These are phyloP conservation scores for Nothoprocta pentlandii DNA, from an alignment of 2,113 vertebrate genomes.

Conservation along the genomic window DNA sequence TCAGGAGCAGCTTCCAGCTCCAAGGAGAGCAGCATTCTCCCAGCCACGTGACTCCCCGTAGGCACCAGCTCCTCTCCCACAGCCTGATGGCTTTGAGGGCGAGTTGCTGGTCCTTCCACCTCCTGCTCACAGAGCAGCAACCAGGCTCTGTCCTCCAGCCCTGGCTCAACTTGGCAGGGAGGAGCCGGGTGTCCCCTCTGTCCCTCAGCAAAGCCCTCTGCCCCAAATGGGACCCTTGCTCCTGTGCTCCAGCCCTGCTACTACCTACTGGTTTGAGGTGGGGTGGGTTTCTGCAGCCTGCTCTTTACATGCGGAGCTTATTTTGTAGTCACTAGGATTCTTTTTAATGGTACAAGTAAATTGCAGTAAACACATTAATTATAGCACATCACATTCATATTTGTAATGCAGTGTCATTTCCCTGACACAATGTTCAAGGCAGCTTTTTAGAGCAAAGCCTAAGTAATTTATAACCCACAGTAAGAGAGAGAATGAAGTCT, in stretches of 20 bases:
- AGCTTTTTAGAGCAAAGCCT: constrained; percentile 17
- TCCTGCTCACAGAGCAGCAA: background rate
- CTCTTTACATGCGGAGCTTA: constrained; percentile 19
- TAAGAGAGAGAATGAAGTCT: constrained; percentile 2
- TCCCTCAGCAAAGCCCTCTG: background rate
- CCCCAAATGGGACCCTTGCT: background rate
- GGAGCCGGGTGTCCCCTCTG: background rate
- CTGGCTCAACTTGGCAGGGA: background rate
- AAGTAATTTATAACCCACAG: constrained; percentile 27
- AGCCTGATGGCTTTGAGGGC: background rate
- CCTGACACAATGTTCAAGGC: background rate
- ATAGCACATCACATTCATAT: background rate
- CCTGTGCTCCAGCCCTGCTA: background rate
- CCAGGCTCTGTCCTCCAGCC: background rate
- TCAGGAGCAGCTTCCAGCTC: background rate
- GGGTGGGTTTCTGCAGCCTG: background rate
- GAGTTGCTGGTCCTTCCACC: background rate
- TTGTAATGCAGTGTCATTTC: constrained; percentile 19
- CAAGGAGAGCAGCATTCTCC: fast-evolving
- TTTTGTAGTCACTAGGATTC: constrained; percentile 11
- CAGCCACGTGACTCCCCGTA: background rate
- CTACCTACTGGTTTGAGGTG: constrained; percentile 20
- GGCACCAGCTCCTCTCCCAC: background rate
- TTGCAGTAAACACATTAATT: constrained; percentile 20
- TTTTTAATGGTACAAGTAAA: constrained; percentile 7